A percentile compares a stretch with the other conserved stretches of the same genome.
Evolutionary conservation across 2,888 invertebrate genomes (phyloP).

Genomic region (Apoda limacodes): DNA sequence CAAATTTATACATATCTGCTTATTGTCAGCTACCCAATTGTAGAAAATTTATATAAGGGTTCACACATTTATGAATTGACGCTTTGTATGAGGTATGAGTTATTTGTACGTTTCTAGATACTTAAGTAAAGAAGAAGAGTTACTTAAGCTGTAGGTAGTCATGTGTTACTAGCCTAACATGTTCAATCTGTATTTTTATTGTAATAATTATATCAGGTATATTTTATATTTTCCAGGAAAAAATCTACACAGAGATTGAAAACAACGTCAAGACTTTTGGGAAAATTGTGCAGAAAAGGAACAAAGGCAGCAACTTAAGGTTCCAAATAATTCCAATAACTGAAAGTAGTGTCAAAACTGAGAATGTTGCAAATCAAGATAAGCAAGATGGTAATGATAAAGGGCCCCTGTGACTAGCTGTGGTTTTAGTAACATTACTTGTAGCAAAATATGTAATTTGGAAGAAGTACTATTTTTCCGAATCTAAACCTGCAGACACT

Average conservation of each 20-base stretch:
- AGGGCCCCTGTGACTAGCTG: slow-evolving; percentile 56
- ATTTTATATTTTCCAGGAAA: slow-evolving; percentile 67
- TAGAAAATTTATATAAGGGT: too few species aligned
- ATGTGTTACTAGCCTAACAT: too few species aligned
- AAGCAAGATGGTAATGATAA: slow-evolving; percentile 26
- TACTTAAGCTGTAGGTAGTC: too few species aligned
- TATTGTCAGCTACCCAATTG: too few species aligned
- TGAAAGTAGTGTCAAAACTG: slow-evolving; percentile 25
- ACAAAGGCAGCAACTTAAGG: slow-evolving; percentile 70
- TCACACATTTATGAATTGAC: too few species aligned
- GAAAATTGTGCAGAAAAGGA: slow-evolving; percentile 73
- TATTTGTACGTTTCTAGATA: too few species aligned
- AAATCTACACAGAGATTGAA: slow-evolving; percentile 68
- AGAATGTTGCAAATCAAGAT: slow-evolving; percentile 21
- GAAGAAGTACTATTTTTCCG: slow-evolving; percentile 33
- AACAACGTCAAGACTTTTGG: slow-evolving; percentile 55
- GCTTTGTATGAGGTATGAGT: too few species aligned
- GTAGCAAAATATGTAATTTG: slow-evolving; percentile 40
- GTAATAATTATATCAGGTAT: too few species aligned
- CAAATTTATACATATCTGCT: too few species aligned
- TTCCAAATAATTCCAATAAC: slow-evolving; percentile 71
- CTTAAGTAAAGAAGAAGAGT: too few species aligned
- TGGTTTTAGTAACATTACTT: slow-evolving; percentile 28
- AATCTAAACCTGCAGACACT: too few species aligned
- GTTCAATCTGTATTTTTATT: too few species aligned